These are phyloP conservation scores for Pipa parva DNA, from an alignment of 2,113 vertebrate genomes.

Conservation along the genomic window DNA sequence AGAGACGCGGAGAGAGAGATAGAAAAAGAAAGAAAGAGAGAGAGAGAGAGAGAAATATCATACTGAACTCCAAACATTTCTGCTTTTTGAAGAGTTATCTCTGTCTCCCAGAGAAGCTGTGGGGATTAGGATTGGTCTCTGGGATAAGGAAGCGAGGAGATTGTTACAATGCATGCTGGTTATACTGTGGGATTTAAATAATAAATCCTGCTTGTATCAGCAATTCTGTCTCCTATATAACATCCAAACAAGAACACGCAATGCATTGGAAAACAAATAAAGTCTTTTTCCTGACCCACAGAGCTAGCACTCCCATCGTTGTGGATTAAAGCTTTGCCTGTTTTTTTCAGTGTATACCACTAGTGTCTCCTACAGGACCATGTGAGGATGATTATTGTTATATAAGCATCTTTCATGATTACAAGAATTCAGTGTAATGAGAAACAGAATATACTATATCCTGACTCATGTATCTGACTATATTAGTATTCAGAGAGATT, in stretches of 20 bases:
- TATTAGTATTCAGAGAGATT: too few species aligned
- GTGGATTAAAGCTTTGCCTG: neutral
- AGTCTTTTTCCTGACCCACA: neutral
- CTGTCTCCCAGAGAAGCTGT: conserved; percentile 65
- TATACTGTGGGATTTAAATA: conserved; percentile 60
- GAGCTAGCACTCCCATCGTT: neutral
- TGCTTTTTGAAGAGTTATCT: conserved; percentile 63
- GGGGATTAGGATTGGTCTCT: conserved; percentile 70
- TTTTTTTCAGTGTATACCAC: neutral
- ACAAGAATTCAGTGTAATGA: too few species aligned
- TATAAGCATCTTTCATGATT: too few species aligned
- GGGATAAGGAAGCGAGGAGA: conserved; percentile 69
- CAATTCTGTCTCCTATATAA: neutral
- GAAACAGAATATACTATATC: too few species aligned
- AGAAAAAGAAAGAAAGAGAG: too few species aligned
- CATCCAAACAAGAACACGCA: neutral
- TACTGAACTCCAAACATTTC: conserved; percentile 61
- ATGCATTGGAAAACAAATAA: neutral
- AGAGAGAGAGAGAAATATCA: conserved; percentile 9
- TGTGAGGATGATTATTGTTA: too few species aligned
- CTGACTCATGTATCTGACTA: too few species aligned
- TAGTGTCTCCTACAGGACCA: neutral
- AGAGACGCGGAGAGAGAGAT: conserved; percentile 2
- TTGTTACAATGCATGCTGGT: conserved; percentile 60
- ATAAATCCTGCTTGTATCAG: conserved; percentile 47